Base-by-base conservation (phyloP, 2,888 invertebrate genomes). In the Epicampocera succincta region DNA sequence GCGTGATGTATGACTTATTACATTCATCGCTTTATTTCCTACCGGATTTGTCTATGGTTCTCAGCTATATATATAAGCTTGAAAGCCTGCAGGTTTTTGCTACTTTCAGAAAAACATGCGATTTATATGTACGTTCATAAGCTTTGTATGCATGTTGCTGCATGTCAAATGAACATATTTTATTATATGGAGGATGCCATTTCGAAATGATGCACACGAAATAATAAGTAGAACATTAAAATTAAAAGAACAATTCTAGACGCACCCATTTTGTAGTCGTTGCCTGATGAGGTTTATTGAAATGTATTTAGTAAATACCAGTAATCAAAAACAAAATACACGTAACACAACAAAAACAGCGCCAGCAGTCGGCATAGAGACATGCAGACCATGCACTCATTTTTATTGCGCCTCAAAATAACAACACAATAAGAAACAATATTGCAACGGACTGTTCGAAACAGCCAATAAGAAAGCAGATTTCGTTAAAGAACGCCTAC, bases 381-480 rank as follows among this genome's bases (percentile, higher is more conserved):
- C 33, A 9, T 81, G 21, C 72, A 71, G 81, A 82, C 83, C 72
- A 71, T 83, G 84, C 83, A 84, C 58, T 71, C 48, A 71, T 72
- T 58, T 60, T 71, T 72, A 12, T 78, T 71, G 42, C 66, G 58
- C 38, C 38, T 21, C 66, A 76, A 83, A 80, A 85, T 80, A 75
- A 66, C 61, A 79, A 79, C 82, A 80, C 50, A 86, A 80, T 44
- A 86, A 81, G 42, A 40, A 48, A 61, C 71, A 61, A 46, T 77
- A 75, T 69, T 84, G 66, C 79, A 77, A 61, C 85, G 75, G 81
- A 40, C 12, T 42, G 56, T 83, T 83, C 69, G 58, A 73, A 84
- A 78, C 87, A 85, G 80, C 89, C 89, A 89, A 89, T 89, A 87
- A 86, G 87, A 87, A 84, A 81, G 50, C 83, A 84, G 73, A 44